Percentiles rank a stretch among this genome's conserved stretches.
Conservation (phyloP, 2,113 vertebrate species). For the Eira barbara region DNA sequence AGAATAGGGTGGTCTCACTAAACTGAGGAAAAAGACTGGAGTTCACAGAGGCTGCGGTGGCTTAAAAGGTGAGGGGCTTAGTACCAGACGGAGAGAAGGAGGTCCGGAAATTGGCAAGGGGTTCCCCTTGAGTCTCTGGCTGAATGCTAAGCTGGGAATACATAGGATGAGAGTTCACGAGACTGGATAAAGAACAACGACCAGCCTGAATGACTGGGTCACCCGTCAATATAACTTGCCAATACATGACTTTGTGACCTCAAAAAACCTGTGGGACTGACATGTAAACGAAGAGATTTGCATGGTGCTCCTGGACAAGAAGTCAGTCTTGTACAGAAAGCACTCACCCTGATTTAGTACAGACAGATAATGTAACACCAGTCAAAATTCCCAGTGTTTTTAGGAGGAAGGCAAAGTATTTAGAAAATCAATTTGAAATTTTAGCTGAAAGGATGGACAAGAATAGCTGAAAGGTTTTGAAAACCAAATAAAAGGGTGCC, state of each 20-base stretch:
- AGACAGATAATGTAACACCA: not conserved
- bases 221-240: not conserved
- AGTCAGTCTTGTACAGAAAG: not conserved
- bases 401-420: not conserved
- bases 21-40: not conserved
- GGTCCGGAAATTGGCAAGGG: not conserved
- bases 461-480: not conserved
- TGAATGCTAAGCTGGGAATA: not conserved
- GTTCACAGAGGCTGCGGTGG: not conserved
- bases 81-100: not conserved
- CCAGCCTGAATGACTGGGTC: not conserved
- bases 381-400: not conserved
- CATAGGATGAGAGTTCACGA: not conserved
- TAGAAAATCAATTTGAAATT: conserved; percentile 21
- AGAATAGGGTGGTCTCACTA: not conserved
- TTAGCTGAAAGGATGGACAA: not conserved
- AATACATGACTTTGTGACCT: not conserved
- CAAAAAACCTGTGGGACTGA: not conserved
- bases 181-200: not conserved
- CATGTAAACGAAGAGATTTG: not conserved
- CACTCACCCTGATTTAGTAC: not conserved
- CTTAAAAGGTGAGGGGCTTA: not conserved
- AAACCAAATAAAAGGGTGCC: not conserved
- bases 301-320: not conserved
- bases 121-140: not conserved